Evolutionary conservation across 2,797 vertebrate genomes (phyloP), one percentile per base, ranked within the genome.

Genomic region (Mus minutoides): DNA sequence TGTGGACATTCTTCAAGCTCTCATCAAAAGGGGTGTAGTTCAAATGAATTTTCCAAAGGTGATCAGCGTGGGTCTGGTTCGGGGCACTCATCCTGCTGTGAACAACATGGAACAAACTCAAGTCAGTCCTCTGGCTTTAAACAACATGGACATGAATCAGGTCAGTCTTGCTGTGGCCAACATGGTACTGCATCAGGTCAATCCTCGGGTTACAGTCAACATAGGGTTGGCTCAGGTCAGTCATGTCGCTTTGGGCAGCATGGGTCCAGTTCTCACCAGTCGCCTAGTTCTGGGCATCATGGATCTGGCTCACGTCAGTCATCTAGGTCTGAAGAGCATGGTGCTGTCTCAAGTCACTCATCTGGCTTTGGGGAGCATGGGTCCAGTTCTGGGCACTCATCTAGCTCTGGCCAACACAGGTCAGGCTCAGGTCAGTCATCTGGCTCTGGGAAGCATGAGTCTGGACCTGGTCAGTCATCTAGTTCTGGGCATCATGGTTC

Each of bases 11-110:
- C 62, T 82, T 91, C 60, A 75, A 94, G 60, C 17, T 73, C 58
- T 92, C 67, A 92, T 46, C 89, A 94, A 94, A 91, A 75, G 31
- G 2, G 17, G 1, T 91, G 22, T 67, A 0, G 22, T 13, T 89
- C 95, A 79, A 95, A 40, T 67, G 90, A 82, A 46, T 87, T 46
- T 83, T 60, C 91, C 49, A 88, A 91, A 24, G 43, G 24, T 91
- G 12, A 40, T 31, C 77, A 88, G 54, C 49, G 52, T 10, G 19
- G 34, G 6, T 92, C 76, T 89, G 29, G 84, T 14, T 93, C 79
- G 84, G 9, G 49, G 17, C 94, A 89, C 12, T 26, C 73, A 77
- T 52, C 88, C 11, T 77, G 88, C 40, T 49, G 31, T 78, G 75
- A 77, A 62, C 56, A 89, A 75, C 73, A 78, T 37, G 54, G 7